Percentiles rank a stretch among this genome's conserved stretches.
phyloP scores from a whole-genome alignment of 2,113 vertebrate genomes.

The Cavia porcellus region DNA sequence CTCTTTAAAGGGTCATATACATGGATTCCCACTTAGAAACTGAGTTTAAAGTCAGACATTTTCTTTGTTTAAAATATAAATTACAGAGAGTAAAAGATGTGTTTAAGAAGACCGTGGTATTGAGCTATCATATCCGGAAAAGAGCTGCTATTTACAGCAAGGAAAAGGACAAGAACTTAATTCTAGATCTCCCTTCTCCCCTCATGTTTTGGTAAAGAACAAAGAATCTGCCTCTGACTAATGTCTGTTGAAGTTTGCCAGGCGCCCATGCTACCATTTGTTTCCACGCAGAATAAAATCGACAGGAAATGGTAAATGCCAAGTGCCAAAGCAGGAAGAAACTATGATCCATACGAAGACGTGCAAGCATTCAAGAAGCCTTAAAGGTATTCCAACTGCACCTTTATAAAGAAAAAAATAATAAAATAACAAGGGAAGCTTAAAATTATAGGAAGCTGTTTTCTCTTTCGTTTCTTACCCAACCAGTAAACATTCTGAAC shows the following conservation, averaged over 20 bases:
- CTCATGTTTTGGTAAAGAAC: slow-evolving; percentile 25
- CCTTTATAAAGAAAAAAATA: not conserved
- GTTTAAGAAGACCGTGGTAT: not conserved
- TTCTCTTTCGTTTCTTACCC: not conserved
- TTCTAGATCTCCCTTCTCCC: not conserved
- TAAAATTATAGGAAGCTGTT: not conserved
- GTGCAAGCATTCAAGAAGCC: not conserved
- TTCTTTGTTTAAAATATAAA: slow-evolving; percentile 52
- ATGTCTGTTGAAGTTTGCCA: not conserved
- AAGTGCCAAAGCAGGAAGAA: not conserved
- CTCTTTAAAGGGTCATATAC: not conserved
- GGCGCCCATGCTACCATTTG: not conserved
- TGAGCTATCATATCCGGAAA: not conserved
- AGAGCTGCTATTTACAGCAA: not conserved
- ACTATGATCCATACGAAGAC: not conserved
- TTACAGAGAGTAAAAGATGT: not conserved
- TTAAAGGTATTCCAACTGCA: not conserved
- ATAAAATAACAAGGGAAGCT: not conserved
- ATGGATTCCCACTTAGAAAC: slow-evolving; percentile 41
- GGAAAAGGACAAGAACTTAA: not conserved
- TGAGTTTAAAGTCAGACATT: slow-evolving; percentile 23
- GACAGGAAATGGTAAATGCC: slow-evolving; percentile 2
- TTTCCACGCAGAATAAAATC: not conserved
- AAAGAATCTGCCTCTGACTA: not conserved
- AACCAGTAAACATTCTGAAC: not conserved